Conservation (phyloP, 2,113 vertebrate species). For the Engystomops pustulosus region DNA sequence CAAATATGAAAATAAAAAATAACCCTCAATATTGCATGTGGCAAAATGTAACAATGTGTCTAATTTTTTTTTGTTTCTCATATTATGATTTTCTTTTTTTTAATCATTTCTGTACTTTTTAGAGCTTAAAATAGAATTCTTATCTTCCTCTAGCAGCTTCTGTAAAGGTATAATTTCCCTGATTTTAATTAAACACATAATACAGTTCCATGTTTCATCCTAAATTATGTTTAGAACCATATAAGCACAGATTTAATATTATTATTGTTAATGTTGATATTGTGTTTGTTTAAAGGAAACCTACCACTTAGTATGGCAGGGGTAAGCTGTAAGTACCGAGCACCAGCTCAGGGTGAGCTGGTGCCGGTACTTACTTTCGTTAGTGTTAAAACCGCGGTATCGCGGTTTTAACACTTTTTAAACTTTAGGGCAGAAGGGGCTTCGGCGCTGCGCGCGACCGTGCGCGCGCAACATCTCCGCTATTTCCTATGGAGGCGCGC, state of each 20-base stretch:
- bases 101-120: not conserved
- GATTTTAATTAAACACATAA: conserved; percentile 35
- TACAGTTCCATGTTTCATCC: not conserved
- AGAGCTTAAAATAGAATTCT: conserved; percentile 24
- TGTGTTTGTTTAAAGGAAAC: not conserved
- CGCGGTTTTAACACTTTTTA: too few relatives aligned
- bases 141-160: conserved; percentile 25
- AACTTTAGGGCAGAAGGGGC: too few relatives aligned
- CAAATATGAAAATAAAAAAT: not conserved
- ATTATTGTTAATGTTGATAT: not conserved
- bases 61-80: not conserved
- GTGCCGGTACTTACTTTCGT: too few relatives aligned
- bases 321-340: too few relatives aligned
- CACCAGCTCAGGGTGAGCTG: too few relatives aligned
- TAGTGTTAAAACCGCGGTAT: too few relatives aligned
- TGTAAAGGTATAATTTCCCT: conserved; percentile 29
- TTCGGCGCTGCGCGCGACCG: too few relatives aligned
- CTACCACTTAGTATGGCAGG: too few relatives aligned
- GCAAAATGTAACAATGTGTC: not conserved
- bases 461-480: too few relatives aligned
- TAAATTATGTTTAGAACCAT: conserved; percentile 10
- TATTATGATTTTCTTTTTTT: not conserved
- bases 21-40: not conserved
- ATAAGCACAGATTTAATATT: not conserved
- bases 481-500: too few relatives aligned